A percentile compares a stretch with the other conserved stretches of the same genome.
These are phyloP conservation scores for Dendronephthya gigantea DNA, from an alignment of 64 coral and sea anemone genomes.

Conservation along the genomic window DNA sequence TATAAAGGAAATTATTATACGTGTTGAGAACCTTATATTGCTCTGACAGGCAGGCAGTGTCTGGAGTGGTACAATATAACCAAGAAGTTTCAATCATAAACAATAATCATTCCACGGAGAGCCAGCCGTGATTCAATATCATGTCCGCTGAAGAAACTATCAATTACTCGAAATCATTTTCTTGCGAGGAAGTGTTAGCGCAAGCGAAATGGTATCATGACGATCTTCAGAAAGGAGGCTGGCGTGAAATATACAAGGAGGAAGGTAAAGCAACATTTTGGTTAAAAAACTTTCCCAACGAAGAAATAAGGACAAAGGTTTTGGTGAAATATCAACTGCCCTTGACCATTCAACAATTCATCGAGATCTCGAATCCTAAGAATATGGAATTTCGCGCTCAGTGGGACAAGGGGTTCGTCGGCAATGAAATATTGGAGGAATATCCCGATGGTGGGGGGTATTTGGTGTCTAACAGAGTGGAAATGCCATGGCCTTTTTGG, in stretches of 20 bases:
- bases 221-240: neutral
- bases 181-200: neutral
- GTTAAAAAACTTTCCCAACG: neutral
- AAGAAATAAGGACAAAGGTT: neutral
- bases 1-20: no score
- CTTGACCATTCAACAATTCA: neutral
- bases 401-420: neutral
- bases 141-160: neutral
- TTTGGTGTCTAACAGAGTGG: neutral
- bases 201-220: neutral
- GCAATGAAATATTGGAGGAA: neutral
- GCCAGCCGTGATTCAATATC: no score
- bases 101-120: no score
- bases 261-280: neutral
- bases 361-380: neutral
- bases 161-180: neutral
- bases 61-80: no score
- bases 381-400: neutral
- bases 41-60: no score
- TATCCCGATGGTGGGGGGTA: neutral
- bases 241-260: neutral
- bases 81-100: no score
- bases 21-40: no score
- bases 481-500: neutral
- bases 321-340: neutral